phyloP scores from a whole-genome alignment of 2,888 invertebrate genomes.

The Nomada ferruginata region DNA sequence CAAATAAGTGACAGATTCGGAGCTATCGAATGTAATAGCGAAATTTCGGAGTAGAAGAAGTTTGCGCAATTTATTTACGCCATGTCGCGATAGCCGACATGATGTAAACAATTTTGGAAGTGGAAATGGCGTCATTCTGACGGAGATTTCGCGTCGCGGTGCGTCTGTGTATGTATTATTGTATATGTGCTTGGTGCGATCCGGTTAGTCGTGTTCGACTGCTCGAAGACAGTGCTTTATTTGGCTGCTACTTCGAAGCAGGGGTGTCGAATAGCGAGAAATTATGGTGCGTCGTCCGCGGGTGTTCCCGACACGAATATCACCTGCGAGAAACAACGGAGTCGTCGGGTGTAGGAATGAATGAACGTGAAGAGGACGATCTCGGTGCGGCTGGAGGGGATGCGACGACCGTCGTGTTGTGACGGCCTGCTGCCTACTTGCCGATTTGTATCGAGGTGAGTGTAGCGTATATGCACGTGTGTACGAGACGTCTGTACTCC shows the following conservation, averaged over 20 bases:
- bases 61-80: conserved; percentile 6
- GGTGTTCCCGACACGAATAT: conserved; percentile 44
- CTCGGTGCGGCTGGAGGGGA: conserved; percentile 54
- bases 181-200: conserved; percentile 7
- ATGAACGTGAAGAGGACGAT: conserved; percentile 63
- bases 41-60: not conserved
- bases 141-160: conserved; percentile 15
- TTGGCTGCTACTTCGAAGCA: not conserved
- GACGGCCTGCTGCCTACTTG: conserved; percentile 70
- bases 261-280: conserved; percentile 3
- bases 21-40: conserved; percentile 9
- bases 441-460: conserved; percentile 70
- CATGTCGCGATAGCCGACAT: conserved; percentile 8
- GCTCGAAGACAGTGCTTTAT: conserved; percentile 12
- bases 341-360: conserved; percentile 56
- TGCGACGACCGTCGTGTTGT: conserved; percentile 67
- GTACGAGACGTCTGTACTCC: conserved; percentile 12
- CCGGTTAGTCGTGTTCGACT: not conserved
- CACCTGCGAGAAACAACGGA: conserved; percentile 41
- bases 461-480: conserved; percentile 31
- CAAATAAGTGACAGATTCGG: conserved; percentile 25
- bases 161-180: not conserved
- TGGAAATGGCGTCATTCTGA: conserved; percentile 47
- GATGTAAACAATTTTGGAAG: conserved; percentile 23
- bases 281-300: conserved; percentile 48